phyloP scores from a whole-genome alignment of 2,113 vertebrate species.

The Trichechus manatus region DNA sequence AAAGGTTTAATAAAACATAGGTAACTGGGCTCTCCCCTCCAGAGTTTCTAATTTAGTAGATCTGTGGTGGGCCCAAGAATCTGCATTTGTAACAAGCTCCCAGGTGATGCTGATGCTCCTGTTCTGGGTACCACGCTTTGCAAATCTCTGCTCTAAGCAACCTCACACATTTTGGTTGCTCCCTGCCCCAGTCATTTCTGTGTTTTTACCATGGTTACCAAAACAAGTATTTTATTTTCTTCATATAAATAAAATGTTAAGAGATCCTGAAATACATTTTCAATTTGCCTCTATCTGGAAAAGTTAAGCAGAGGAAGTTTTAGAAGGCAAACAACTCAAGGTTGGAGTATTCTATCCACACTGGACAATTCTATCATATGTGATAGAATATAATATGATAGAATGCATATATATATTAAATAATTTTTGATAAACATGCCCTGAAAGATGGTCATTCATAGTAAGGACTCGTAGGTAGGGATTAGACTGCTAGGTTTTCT shows the following conservation, averaged over 20 bases:
- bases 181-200: neutral
- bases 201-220: neutral
- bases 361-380: neutral
- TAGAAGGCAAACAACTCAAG: neutral
- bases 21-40: neutral
- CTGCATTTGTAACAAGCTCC: conserved; percentile 13
- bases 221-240: neutral
- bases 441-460: neutral
- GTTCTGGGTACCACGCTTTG: neutral
- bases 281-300: neutral
- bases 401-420: too few species aligned
- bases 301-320: neutral
- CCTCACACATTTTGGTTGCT: neutral
- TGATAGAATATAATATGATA: neutral
- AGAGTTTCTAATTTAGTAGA: neutral
- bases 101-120: neutral
- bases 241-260: neutral
- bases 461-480: neutral
- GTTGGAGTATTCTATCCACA: neutral
- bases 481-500: neutral
- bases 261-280: neutral
- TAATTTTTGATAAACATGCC: neutral
- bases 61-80: neutral
- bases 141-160: neutral
- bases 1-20: neutral